Conservation (phyloP, 2,797 vertebrate species). For the Catharus ustulatus region DNA sequence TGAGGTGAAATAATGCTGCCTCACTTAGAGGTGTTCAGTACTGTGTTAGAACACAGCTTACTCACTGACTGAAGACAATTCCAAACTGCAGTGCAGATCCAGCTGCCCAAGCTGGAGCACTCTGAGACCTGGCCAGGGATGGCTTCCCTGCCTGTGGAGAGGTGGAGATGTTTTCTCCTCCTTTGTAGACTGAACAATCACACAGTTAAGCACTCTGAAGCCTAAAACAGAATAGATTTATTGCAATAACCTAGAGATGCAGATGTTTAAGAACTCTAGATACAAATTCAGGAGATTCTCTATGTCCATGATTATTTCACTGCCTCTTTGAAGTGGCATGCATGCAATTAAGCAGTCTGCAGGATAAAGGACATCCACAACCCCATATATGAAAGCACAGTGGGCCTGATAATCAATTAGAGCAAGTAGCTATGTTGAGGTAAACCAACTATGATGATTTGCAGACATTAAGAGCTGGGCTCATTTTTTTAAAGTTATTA, state of each 20-base stretch:
- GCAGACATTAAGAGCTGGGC: neutral
- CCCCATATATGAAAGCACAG: neutral
- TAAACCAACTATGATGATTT: neutral
- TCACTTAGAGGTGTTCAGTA: neutral
- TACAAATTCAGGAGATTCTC: neutral
- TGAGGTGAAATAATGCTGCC: neutral
- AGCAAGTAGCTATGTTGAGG: neutral
- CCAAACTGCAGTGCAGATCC: neutral
- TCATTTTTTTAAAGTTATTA: neutral
- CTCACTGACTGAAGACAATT: neutral
- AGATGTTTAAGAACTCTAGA: neutral
- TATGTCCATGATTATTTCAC: neutral
- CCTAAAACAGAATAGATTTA: neutral
- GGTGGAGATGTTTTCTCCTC: neutral
- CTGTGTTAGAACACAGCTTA: neutral
- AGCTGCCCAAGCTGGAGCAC: neutral
- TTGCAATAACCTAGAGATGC: neutral
- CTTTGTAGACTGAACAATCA: neutral
- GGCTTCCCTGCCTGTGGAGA: neutral
- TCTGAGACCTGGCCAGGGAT: neutral
- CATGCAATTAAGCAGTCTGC: neutral
- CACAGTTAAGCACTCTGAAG: neutral
- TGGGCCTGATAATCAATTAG: neutral
- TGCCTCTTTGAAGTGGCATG: neutral
- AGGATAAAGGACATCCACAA: neutral